Percentiles rank a stretch among this genome's conserved stretches.
Conservation (phyloP, 23 tunicate genomes). For the Ascidia mentula region DNA sequence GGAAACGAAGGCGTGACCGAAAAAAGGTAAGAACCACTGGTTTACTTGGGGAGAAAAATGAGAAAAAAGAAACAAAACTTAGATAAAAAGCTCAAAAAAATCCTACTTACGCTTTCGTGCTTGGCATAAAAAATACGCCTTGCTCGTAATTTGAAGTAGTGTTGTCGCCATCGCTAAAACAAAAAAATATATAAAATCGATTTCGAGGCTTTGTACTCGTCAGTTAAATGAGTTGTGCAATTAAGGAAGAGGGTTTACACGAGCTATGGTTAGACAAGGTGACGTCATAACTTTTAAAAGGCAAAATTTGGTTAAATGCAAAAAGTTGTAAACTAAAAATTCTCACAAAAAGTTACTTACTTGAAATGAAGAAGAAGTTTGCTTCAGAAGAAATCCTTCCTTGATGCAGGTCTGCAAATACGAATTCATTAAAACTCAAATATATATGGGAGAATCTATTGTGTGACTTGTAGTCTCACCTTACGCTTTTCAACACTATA, state of each 20-base stretch:
- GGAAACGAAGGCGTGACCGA: too few relatives aligned
- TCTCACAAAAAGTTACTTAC: too few relatives aligned
- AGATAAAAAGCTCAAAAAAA: too few relatives aligned
- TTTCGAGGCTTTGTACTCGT: neutral
- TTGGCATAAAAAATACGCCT: slow-evolving; percentile 80
- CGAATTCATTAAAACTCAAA: neutral
- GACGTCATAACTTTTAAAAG: too few relatives aligned
- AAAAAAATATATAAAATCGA: neutral
- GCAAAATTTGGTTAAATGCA: too few relatives aligned
- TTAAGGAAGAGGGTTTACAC: too few relatives aligned
- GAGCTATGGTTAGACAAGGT: too few relatives aligned
- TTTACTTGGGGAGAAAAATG: too few relatives aligned
- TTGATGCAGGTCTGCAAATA: slow-evolving; percentile 75
- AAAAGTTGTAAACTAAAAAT: too few relatives aligned
- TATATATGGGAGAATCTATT: neutral
- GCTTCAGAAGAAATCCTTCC: slow-evolving; percentile 85
- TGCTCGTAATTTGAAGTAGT: slow-evolving; percentile 86
- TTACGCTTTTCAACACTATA: slow-evolving; percentile 7
- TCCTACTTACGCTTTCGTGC: slow-evolving; percentile 69
- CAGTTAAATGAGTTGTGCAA: too few relatives aligned
- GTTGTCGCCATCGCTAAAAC: slow-evolving; percentile 76
- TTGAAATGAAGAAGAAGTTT: slow-evolving; percentile 77
- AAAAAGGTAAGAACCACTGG: too few relatives aligned
- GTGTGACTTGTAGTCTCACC: neutral
- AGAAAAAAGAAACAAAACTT: too few relatives aligned